Evolutionary conservation across 2,888 invertebrate genomes (phyloP).

Genomic region (Athalia cordata): DNA sequence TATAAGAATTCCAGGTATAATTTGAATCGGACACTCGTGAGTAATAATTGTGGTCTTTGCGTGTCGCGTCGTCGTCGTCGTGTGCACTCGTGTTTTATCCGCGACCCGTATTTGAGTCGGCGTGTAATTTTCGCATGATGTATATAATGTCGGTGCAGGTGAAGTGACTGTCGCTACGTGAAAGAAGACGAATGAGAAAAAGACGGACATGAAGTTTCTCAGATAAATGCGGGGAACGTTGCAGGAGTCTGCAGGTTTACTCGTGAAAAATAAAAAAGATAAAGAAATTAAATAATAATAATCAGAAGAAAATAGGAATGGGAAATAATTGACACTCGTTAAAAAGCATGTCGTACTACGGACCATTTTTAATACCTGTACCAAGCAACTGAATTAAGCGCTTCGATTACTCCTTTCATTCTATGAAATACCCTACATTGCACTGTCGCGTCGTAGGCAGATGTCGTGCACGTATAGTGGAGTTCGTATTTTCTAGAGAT

Average conservation of each 20-base stretch:
- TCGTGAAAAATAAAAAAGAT: not conserved
- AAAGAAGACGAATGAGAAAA: not conserved
- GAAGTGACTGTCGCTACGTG: not conserved
- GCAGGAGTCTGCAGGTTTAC: constrained; percentile 16
- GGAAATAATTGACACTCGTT: constrained; percentile 26
- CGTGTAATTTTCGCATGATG: not conserved
- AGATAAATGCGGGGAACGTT: constrained; percentile 17
- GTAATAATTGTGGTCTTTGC: not conserved
- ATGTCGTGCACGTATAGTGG: not conserved
- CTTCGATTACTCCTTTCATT: not conserved
- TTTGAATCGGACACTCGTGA: not conserved
- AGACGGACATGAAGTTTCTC: constrained; percentile 12
- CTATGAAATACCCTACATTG: constrained; percentile 32
- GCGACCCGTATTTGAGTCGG: not conserved
- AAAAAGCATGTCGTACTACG: constrained; percentile 3
- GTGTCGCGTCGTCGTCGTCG: not conserved
- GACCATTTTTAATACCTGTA: not conserved
- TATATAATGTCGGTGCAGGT: not conserved
- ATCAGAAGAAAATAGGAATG: not conserved
- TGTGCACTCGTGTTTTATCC: not conserved
- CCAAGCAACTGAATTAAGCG: not conserved
- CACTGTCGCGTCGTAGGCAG: constrained; percentile 27
- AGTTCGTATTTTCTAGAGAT: not conserved
- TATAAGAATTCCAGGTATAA: no score
- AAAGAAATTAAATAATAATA: not conserved